Evolutionary conservation across 2,888 invertebrate species (phyloP).

Genomic region (Melipona bicolor): DNA sequence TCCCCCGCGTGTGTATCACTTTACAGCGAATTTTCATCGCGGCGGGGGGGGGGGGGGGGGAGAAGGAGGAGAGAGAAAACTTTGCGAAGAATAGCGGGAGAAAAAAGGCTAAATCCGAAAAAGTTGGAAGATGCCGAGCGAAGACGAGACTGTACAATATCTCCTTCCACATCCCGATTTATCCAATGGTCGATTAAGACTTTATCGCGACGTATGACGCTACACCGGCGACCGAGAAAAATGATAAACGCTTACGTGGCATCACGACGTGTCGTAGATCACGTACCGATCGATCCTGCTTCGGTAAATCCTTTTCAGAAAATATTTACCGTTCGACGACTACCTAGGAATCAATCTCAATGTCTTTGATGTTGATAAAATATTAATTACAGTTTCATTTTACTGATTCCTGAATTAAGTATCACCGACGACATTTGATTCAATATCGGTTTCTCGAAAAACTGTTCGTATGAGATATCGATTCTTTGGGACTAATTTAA

Average conservation of each 20-base stretch:
- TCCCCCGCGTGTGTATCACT: conserved; percentile 26
- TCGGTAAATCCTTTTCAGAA: conserved; percentile 30
- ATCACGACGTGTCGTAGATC: conserved; percentile 70
- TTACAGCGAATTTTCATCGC: conserved; percentile 16
- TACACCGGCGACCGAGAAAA: conserved; percentile 57
- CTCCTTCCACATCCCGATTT: conserved; percentile 59
- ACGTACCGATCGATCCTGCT: conserved; percentile 66
- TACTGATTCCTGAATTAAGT: neutral
- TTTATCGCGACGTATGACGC: conserved; percentile 68
- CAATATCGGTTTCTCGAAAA: neutral
- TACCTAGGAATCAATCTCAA: neutral
- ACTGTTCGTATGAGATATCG: neutral
- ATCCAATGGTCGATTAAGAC: conserved; percentile 69
- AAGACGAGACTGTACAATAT: conserved; percentile 49
- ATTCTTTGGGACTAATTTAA: neutral
- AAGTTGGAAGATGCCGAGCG: conserved; percentile 45
- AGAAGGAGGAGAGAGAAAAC: neutral
- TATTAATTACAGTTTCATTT: neutral
- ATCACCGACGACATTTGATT: neutral
- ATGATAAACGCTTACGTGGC: conserved; percentile 70
- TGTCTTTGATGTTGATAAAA: neutral
- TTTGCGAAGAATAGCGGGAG: neutral
- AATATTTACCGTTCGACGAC: neutral
- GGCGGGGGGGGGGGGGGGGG: too few relatives aligned
- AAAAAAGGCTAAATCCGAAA: neutral